Evolutionary conservation across 1,140 invertebrate species (phyloP).

Genomic region (Drepana arcuata): DNA sequence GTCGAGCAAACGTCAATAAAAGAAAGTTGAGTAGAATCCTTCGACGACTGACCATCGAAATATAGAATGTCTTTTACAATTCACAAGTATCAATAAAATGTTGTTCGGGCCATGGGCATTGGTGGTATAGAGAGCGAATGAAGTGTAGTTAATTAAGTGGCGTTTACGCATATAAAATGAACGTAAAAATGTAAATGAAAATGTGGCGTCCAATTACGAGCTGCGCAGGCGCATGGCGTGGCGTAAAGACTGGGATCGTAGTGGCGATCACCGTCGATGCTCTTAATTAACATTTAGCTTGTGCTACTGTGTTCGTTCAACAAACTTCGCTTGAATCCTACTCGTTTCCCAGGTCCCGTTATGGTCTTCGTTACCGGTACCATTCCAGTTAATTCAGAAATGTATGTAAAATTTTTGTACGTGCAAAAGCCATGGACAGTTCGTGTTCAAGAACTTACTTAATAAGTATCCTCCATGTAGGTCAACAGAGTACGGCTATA

Average conservation of each 20-base stretch:
- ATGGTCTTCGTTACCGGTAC: constrained; percentile 42
- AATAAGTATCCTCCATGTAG: constrained; percentile 3
- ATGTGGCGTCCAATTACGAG: constrained; percentile 37
- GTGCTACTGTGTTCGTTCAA: constrained; percentile 44
- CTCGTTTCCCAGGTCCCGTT: constrained; percentile 39
- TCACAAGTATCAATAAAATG: constrained; percentile 9
- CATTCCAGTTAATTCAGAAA: constrained; percentile 34
- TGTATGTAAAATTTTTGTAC: constrained; percentile 24
- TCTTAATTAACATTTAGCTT: constrained; percentile 60
- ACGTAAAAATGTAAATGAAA: constrained; percentile 31
- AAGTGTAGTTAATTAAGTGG: constrained; percentile 22
- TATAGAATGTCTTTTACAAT: constrained; percentile 7
- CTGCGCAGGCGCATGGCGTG: constrained; percentile 16
- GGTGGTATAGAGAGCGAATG: constrained; percentile 5
- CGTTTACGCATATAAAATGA: constrained; percentile 20
- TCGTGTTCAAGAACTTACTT: constrained; percentile 8
- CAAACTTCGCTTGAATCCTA: constrained; percentile 37
- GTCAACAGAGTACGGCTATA: background rate
- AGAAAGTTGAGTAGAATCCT: constrained; percentile 32
- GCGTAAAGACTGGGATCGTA: constrained; percentile 20
- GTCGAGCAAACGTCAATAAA: constrained; percentile 24
- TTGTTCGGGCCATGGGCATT: no score
- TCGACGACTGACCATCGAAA: no score
- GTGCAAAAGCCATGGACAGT: constrained; percentile 11
- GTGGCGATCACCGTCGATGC: constrained; percentile 41